These are phyloP conservation scores for Grallaria varia DNA, from an alignment of 2,113 vertebrate genomes.

Conservation along the genomic window DNA sequence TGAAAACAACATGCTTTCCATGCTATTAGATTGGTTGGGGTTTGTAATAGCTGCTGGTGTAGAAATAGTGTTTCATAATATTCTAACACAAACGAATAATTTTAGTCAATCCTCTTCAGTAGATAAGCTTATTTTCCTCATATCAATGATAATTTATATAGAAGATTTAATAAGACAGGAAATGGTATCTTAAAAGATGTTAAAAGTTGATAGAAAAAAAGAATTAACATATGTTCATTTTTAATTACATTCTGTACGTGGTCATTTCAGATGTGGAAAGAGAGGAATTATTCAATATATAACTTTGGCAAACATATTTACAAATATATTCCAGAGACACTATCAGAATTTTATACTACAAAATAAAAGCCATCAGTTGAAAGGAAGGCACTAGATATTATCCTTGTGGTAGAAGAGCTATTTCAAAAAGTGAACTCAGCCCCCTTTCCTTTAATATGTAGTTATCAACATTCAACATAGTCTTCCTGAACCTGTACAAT, in stretches of 20 bases:
- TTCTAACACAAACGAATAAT: background rate
- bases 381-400: background rate
- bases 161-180: background rate
- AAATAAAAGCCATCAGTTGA: background rate
- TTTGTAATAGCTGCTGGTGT: background rate
- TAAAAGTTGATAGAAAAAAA: background rate
- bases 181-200: background rate
- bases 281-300: background rate
- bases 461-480: background rate
- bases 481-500: background rate
- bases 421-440: background rate
- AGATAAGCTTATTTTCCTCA: background rate
- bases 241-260: background rate
- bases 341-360: background rate
- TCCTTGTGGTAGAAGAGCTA: background rate
- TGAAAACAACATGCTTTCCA: background rate
- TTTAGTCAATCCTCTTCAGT: background rate
- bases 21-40: background rate
- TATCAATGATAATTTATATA: background rate
- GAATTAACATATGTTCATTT: background rate
- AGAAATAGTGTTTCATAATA: background rate
- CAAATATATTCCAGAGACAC: background rate
- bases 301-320: background rate
- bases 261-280: background rate
- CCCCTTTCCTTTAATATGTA: background rate